Conservation (phyloP, 2,797 vertebrate genomes). For the Notoglanidium macrostoma region DNA sequence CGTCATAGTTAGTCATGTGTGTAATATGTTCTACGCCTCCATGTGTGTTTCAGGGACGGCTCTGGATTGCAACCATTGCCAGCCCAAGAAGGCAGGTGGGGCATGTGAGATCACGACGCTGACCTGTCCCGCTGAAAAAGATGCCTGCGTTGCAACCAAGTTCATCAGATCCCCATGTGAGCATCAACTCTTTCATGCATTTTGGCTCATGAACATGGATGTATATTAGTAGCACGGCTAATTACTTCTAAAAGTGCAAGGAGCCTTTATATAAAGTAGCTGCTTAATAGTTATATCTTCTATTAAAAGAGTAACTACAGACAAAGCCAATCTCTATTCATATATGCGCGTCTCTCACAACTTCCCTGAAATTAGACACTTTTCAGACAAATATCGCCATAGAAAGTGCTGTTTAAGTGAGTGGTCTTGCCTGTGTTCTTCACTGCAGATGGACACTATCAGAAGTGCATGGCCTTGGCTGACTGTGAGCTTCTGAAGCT, state of each 20-base stretch:
- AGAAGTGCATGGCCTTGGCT: slow-evolving; percentile 71
- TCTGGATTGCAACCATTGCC: slow-evolving; percentile 69
- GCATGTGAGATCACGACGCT: slow-evolving; percentile 59
- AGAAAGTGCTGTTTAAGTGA: not conserved
- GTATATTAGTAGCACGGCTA: not conserved
- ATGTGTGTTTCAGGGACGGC: slow-evolving; percentile 63
- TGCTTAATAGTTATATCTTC: not conserved
- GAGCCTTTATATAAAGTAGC: not conserved
- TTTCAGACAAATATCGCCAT: not conserved
- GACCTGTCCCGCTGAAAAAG: slow-evolving; percentile 65
- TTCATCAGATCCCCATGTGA: slow-evolving; percentile 69
- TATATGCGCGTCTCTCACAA: not conserved
- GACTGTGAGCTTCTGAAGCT: slow-evolving; percentile 68
- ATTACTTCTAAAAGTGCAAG: not conserved
- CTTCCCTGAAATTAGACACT: not conserved
- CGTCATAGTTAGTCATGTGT: not conserved
- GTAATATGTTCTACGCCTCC: not conserved
- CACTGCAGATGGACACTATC: slow-evolving; percentile 66
- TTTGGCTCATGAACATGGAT: not conserved
- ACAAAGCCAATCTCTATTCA: not conserved
- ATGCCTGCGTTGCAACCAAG: slow-evolving; percentile 63
- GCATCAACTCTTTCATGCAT: slow-evolving; percentile 44
- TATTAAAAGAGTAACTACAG: not conserved
- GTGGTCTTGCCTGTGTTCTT: not conserved
- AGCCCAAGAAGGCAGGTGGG: slow-evolving; percentile 61